phyloP scores from a whole-genome alignment of 2,113 vertebrate genomes.

The Spermophilus dauricus region DNA sequence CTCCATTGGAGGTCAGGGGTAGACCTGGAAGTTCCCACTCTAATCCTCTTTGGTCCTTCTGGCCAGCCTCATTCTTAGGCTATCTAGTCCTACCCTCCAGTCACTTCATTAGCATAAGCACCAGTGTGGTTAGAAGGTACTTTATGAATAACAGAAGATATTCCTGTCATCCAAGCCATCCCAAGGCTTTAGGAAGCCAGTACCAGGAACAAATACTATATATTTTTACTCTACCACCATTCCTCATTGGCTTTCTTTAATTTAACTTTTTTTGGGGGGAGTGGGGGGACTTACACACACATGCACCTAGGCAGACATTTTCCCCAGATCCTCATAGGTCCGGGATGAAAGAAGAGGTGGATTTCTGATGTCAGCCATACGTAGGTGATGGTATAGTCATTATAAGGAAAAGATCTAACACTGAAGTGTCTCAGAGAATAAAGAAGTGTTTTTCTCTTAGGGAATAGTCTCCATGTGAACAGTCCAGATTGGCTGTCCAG shows the following conservation, averaged over 20 bases:
- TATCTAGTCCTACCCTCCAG: neutral
- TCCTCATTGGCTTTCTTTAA: conserved; percentile 18
- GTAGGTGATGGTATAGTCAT: neutral
- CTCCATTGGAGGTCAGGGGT: neutral
- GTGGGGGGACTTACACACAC: no score
- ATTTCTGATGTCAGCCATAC: neutral
- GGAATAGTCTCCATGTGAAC: neutral
- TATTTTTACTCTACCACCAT: neutral
- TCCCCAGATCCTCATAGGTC: neutral
- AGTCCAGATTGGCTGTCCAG: neutral
- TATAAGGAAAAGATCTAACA: neutral
- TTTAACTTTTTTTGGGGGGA: neutral
- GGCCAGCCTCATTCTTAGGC: neutral
- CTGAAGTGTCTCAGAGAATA: neutral
- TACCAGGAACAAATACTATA: neutral
- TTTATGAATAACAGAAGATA: neutral
- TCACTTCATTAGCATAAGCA: neutral
- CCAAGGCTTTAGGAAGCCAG: neutral
- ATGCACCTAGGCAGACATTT: neutral
- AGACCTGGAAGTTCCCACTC: neutral
- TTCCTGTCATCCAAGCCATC: neutral
- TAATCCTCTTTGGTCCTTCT: neutral
- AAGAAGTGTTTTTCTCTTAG: neutral
- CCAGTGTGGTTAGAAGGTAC: neutral
- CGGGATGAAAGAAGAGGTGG: neutral